phyloP scores from a whole-genome alignment of 2,888 invertebrate species.

The Mactromeris polynyma region DNA sequence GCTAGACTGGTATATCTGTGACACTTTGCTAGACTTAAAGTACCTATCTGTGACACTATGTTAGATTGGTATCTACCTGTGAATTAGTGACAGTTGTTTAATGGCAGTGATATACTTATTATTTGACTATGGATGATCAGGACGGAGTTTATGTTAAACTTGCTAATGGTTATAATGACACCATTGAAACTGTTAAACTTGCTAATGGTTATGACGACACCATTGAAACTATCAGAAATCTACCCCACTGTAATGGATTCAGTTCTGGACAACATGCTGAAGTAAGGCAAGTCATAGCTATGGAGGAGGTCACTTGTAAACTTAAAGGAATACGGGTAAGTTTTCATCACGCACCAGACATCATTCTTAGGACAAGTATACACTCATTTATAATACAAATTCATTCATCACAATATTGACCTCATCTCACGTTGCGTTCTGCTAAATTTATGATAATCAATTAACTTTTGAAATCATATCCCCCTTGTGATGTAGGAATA shows the following conservation, averaged over 20 bases:
- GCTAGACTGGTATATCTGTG: too few relatives aligned
- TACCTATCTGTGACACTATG: neutral
- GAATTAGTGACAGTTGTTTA: neutral
- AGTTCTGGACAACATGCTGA: slow-evolving; percentile 31
- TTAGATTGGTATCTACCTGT: neutral
- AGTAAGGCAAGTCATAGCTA: slow-evolving; percentile 47
- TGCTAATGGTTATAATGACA: slow-evolving; percentile 31
- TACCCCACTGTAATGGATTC: slow-evolving; percentile 58
- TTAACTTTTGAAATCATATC: too few relatives aligned
- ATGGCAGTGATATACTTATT: slow-evolving; percentile 9
- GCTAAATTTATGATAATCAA: too few relatives aligned
- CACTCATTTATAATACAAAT: too few relatives aligned
- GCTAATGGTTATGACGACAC: slow-evolving; percentile 25
- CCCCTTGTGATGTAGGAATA: too few relatives aligned
- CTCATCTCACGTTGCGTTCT: too few relatives aligned
- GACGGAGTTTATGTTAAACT: slow-evolving; percentile 30
- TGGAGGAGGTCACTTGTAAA: slow-evolving; percentile 67
- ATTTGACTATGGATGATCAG: slow-evolving; percentile 30
- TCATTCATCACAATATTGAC: too few relatives aligned
- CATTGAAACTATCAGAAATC: neutral
- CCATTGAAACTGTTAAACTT: slow-evolving; percentile 15
- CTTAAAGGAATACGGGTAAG: slow-evolving; percentile 67
- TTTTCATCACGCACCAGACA: neutral
- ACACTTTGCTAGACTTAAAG: too few relatives aligned
- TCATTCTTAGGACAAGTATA: too few relatives aligned